Base-by-base conservation (phyloP, 2,113 vertebrate genomes). In the Lepisosteus osseus region DNA sequence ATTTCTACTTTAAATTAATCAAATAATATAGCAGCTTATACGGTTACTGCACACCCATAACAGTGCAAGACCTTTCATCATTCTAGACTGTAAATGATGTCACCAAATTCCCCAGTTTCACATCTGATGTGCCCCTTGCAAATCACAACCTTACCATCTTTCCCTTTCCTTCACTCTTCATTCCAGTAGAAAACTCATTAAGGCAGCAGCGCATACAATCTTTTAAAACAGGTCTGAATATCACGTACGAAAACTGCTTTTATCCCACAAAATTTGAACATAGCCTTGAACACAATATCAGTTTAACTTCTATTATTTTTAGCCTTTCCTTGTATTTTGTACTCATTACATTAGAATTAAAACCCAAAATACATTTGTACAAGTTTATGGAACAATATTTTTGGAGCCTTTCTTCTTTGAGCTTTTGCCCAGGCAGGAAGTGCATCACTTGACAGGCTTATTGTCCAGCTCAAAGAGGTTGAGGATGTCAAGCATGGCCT, bases 401-500 rank as follows among this genome's bases (percentile, higher is more conserved):
- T 61, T 6, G 76, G 69, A 78, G 68, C 65, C 70, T 65, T 40
- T 66, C 42, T 83, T 63, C 45, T 54, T 43, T 68, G 74, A 68
- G 41, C 65, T 76, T 65, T 57, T 54, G 61, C 65, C 62, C 75
- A 70, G 45, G 71, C 13, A 72, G 63, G 44, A 65, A 14, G 2
- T 44, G 5, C 2, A 66, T 94, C 88, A 97, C 79, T 95, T 94
- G 43, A 55, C 61, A 13, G 70, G 63, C 64, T 86, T 94, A 54
- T 89, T 92, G 57, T 95, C 90, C 14, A 79, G 11, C 65, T 87
- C 78, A 73, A 96, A 97, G 68, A 99, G 89, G 65, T 11, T 56
- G 79, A 93, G 80, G 11, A 96, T 92, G 67, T 99, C 97, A 7
- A 84, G 54, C 95, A 98, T 88, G 29, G 97, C 93, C 71, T 92